Conservation (phyloP, 2,113 vertebrate species). For the Phalacrocorax brasilianus region DNA sequence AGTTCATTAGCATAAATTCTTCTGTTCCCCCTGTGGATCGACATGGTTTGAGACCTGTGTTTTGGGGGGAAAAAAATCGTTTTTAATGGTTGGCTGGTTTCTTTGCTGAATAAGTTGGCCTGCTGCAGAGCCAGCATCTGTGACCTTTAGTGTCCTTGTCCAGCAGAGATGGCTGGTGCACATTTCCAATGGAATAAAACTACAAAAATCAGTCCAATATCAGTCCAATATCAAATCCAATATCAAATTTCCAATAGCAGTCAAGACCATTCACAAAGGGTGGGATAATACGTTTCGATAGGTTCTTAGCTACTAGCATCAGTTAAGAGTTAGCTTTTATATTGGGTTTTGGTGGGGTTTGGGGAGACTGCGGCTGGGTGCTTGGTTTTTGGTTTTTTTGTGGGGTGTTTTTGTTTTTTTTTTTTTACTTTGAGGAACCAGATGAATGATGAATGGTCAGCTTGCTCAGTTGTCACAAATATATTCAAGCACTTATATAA, state of each 20-base stretch:
- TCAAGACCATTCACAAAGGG: background rate
- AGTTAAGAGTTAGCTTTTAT: background rate
- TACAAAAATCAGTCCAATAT: background rate
- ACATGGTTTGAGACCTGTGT: background rate
- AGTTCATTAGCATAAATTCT: background rate
- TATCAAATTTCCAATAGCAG: background rate
- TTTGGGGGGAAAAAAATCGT: background rate
- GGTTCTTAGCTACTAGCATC: background rate
- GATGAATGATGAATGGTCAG: background rate
- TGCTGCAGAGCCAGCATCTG: constrained; percentile 56
- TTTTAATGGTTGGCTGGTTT: constrained; percentile 35
- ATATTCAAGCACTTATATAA: background rate
- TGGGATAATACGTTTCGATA: background rate
- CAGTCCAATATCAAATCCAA: no score
- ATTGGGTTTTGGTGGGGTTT: background rate
- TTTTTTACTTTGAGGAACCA: background rate
- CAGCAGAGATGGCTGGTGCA: background rate
- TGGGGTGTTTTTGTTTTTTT: no score
- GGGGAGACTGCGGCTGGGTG: no score
- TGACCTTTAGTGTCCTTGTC: constrained; percentile 46
- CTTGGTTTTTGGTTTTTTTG: no score
- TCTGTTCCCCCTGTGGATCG: background rate
- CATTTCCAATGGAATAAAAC: background rate
- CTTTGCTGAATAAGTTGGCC: constrained; percentile 26
- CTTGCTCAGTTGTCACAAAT: background rate